These are phyloP conservation scores for Rhadinocentrus ornatus DNA, from an alignment of 2,797 vertebrate species.

Conservation along the genomic window DNA sequence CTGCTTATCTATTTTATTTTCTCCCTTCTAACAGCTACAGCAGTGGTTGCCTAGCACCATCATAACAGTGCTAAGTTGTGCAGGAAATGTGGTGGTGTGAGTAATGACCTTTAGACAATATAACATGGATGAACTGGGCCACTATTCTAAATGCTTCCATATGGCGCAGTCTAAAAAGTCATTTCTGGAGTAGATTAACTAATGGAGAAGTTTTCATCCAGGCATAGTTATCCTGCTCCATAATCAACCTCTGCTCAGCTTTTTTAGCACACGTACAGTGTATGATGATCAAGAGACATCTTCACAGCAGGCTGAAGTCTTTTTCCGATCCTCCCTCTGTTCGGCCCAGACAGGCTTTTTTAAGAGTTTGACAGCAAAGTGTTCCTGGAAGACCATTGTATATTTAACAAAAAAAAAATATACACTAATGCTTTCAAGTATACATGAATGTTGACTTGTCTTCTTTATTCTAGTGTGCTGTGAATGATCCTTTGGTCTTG, in stretches of 20 bases:
- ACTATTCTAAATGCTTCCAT: slow-evolving; percentile 62
- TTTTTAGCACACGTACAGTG: background rate
- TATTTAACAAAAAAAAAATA: too few relatives aligned
- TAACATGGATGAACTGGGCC: slow-evolving; percentile 48
- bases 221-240: background rate
- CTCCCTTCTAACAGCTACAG: slow-evolving; percentile 27
- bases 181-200: background rate
- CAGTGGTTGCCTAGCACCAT: slow-evolving; percentile 61
- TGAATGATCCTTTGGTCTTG: too few relatives aligned
- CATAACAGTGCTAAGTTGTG: slow-evolving; percentile 59
- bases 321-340: slow-evolving; percentile 13
- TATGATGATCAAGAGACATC: slow-evolving; percentile 16
- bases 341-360: slow-evolving; percentile 4
- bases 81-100: slow-evolving; percentile 54
- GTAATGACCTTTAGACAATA: slow-evolving; percentile 58
- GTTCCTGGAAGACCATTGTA: background rate
- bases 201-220: background rate
- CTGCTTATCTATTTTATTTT: slow-evolving; percentile 19
- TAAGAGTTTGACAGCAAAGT: background rate
- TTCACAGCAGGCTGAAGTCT: slow-evolving; percentile 24
- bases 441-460: too few relatives aligned
- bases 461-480: too few relatives aligned
- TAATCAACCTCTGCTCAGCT: slow-evolving; percentile 5
- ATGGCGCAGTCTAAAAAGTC: slow-evolving; percentile 26
- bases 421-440: too few relatives aligned